Conservation (phyloP, 2,113 vertebrate genomes). For the Paradoxurus hermaphroditus region DNA sequence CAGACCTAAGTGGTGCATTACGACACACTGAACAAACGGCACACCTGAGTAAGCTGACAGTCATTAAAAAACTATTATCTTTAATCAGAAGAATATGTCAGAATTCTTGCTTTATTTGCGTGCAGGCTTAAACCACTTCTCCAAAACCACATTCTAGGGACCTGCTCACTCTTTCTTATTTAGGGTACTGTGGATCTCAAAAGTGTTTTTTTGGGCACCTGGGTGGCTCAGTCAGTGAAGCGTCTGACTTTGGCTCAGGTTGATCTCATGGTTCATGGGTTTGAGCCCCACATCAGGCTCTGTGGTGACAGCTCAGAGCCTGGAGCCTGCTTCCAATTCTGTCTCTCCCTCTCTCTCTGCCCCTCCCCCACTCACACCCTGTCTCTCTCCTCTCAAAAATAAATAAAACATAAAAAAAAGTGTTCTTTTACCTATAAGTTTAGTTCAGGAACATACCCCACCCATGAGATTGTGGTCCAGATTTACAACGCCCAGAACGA, state of each 20-base stretch:
- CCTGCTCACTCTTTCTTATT: slow-evolving; percentile 48
- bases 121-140: slow-evolving; percentile 78
- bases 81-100: slow-evolving; percentile 78
- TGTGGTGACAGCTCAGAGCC: no score
- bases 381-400: no score
- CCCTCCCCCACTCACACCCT: no score
- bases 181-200: background rate
- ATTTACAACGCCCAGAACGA: background rate
- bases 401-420: no score
- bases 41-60: slow-evolving; percentile 82
- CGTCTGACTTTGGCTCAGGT: no score
- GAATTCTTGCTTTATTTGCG: slow-evolving; percentile 79
- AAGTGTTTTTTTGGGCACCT: no score
- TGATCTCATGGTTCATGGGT: no score
- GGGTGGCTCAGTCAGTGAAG: no score
- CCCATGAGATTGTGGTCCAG: background rate
- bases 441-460: background rate
- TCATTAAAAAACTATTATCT: slow-evolving; percentile 79
- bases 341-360: no score
- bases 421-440: background rate
- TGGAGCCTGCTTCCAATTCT: no score
- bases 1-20: slow-evolving; percentile 72
- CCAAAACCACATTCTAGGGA: slow-evolving; percentile 59
- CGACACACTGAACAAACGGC: slow-evolving; percentile 78
- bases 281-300: no score